A percentile compares a stretch with the other conserved stretches of the same genome.
These are phyloP conservation scores for Agrilus biguttatus DNA, from an alignment of 2,888 invertebrate genomes.

Conservation along the genomic window DNA sequence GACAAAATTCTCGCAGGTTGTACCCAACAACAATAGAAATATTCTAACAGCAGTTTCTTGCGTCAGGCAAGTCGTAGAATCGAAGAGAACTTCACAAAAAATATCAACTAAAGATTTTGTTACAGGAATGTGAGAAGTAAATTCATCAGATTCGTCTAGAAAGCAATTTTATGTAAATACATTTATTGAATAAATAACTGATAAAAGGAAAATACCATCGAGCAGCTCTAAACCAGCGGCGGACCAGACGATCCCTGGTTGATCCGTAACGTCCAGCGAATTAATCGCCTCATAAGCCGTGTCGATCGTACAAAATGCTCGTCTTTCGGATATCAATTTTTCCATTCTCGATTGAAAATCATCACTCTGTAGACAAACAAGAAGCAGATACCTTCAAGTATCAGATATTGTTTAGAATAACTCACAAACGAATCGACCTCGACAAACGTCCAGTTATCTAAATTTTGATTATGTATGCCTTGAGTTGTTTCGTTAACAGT, in stretches of 20 bases:
- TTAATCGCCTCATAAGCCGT: constrained; percentile 38
- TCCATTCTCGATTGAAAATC: constrained; percentile 33
- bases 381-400: neutral
- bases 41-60: constrained; percentile 37
- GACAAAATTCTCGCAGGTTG: constrained; percentile 24
- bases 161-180: constrained; percentile 7
- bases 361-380: constrained; percentile 23
- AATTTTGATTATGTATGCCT: constrained; percentile 20
- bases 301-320: constrained; percentile 45
- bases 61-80: constrained; percentile 30
- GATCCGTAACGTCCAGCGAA: constrained; percentile 7
- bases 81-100: constrained; percentile 33
- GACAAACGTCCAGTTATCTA: constrained; percentile 34
- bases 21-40: constrained; percentile 30
- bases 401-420: constrained; percentile 1
- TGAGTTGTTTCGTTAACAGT: constrained; percentile 31
- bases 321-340: constrained; percentile 38
- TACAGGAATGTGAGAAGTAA: constrained; percentile 33
- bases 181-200: neutral
- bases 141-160: constrained; percentile 36
- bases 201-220: constrained; percentile 11
- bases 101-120: constrained; percentile 33
- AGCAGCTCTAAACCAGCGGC: constrained; percentile 5
- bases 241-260: constrained; percentile 4
- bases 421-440: constrained; percentile 28